Evolutionary conservation across 2,797 vertebrate species (phyloP), one percentile per base, ranked within the genome.

Genomic region (Anableps anableps): DNA sequence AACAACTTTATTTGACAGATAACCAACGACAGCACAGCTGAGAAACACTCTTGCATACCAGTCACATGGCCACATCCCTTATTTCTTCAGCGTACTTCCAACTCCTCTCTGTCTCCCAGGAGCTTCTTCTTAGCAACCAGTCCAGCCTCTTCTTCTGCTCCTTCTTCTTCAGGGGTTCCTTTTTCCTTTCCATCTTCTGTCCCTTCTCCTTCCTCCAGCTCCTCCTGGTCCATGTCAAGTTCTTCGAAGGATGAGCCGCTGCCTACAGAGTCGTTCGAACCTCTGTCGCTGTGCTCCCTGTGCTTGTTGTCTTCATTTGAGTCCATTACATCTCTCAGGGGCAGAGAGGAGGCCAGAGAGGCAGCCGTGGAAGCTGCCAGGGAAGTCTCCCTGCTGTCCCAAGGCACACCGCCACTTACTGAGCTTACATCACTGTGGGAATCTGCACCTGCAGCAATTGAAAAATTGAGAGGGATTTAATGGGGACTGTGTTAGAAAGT

Each of bases 191-290:
- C 66, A 0, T 53, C 76, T 45, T 55, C 83, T 72, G n/a, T 64
- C 79, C 83, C 79, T 29, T 83, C 84, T 36, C 86, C 94, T 60
- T 93, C 95, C 14, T 84, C 93, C 0, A 94, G 93, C 75, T 94
- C 95, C 0, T 95, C 93, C 34, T 91, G 94, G 89, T 99, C 98
- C 94, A 99, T 95, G 93, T 98, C 98, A 76, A 99, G 96, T 91
- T 99, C 99, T 88, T 99, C 98, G 5, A 99, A 99, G 83, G 99
- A 99, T 0, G 99, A 99, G 86, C 97, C 96, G 0, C 98, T 99
- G 93, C 90, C 95, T 82, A 95, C 55, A 2, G 96, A 96, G 79
- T 90, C 94, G 36, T 93, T 90, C 0, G 96, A 97, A 90, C 96
- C 97, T 90, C 96, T 96, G 93, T 97, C 90, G 50, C 87, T 86